Percentiles rank a stretch among this genome's conserved stretches.
These are phyloP conservation scores for Rallus crepitans DNA, from an alignment of 2,797 vertebrate genomes.

Conservation along the genomic window DNA sequence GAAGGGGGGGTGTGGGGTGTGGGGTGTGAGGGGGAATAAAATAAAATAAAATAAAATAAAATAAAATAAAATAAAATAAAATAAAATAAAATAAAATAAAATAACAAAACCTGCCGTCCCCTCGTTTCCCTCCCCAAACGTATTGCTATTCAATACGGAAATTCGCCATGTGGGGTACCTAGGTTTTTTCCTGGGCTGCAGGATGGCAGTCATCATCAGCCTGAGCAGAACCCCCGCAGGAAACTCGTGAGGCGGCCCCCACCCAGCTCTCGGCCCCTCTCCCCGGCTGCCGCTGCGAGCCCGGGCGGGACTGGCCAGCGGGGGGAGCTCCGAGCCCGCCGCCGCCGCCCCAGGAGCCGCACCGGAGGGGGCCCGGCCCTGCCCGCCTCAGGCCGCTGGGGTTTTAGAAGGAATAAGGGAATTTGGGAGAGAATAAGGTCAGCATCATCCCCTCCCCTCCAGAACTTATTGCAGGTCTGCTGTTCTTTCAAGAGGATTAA, in stretches of 20 bases:
- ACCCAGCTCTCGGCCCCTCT: fast-evolving
- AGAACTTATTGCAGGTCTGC: fast-evolving
- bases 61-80: no score
- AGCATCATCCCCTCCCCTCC: fast-evolving
- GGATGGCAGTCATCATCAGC: fast-evolving
- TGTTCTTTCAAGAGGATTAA: neutral
- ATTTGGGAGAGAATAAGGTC: fast-evolving
- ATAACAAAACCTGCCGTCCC: neutral
- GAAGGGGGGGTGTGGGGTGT: no score
- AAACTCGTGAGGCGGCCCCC: no score
- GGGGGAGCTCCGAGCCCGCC: conserved; percentile 47
- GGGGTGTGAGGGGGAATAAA: no score
- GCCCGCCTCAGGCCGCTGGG: neutral
- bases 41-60: no score
- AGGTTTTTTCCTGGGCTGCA: fast-evolving
- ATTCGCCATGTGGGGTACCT: fast-evolving
- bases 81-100: no score
- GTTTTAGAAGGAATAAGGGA: fast-evolving
- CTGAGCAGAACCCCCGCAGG: fast-evolving
- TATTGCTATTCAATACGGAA: fast-evolving
- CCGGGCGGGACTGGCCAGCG: neutral
- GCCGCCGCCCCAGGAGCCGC: neutral
- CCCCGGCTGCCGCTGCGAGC: neutral
- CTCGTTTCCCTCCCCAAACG: neutral
- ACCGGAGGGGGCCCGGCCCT: neutral